Evolutionary conservation across 2,113 vertebrate species (phyloP).

Genomic region (Meriones unguiculatus): DNA sequence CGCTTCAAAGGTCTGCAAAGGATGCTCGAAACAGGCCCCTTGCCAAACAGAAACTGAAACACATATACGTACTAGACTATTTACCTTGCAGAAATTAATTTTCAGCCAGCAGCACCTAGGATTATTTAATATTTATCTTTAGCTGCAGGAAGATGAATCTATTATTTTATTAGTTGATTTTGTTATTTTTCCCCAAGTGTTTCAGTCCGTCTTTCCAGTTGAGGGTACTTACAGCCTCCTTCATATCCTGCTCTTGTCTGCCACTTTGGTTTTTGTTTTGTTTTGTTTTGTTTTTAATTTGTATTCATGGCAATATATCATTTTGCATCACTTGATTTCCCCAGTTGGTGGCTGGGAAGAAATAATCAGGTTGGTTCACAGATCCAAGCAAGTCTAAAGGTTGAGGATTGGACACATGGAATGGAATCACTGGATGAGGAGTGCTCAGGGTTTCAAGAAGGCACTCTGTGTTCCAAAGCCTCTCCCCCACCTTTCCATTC

Average conservation of each 20-base stretch:
- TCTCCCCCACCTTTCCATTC: neutral
- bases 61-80: constrained; percentile 87
- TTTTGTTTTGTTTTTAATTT: neutral
- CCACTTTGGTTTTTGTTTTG: neutral
- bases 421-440: neutral
- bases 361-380: neutral
- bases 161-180: constrained; percentile 89
- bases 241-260: neutral
- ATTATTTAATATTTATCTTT: constrained; percentile 92
- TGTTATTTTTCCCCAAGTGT: constrained; percentile 81
- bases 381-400: neutral
- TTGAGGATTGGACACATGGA: neutral
- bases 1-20: constrained; percentile 84
- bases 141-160: constrained; percentile 89
- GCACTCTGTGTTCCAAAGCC: neutral
- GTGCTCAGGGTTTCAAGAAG: neutral
- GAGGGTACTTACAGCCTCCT: constrained; percentile 77
- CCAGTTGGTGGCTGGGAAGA: neutral
- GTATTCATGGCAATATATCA: neutral
- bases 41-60: constrained; percentile 89
- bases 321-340: constrained; percentile 53
- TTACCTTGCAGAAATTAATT: constrained; percentile 92
- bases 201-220: constrained; percentile 76
- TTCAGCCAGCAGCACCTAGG: constrained; percentile 87
- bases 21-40: constrained; percentile 86